A percentile compares a stretch with the other conserved stretches of the same genome.
phyloP scores from a whole-genome alignment of 1,140 invertebrate species.

The Prorops nasuta region DNA sequence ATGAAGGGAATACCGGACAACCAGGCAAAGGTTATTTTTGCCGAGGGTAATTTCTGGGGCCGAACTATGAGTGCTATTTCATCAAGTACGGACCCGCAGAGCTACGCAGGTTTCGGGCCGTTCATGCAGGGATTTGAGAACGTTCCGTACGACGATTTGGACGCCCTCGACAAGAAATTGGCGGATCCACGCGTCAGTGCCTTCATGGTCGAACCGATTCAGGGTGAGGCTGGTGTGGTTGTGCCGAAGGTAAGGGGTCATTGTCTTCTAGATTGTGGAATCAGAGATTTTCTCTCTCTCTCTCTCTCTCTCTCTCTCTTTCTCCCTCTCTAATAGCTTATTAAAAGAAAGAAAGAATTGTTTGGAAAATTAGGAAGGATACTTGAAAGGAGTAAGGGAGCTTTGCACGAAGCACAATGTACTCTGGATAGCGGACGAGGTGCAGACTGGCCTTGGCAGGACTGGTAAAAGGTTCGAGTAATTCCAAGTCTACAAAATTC shows the following conservation, averaged over 20 bases:
- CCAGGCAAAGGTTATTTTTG: slow-evolving; percentile 90
- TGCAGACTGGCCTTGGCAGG: slow-evolving; percentile 89
- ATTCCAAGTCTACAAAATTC: too few species aligned
- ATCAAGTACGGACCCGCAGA: slow-evolving; percentile 86
- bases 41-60: slow-evolving; percentile 97
- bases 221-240: slow-evolving; percentile 96
- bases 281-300: too few species aligned
- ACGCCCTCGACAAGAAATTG: slow-evolving; percentile 73
- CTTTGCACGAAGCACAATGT: slow-evolving; percentile 94
- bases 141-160: slow-evolving; percentile 87
- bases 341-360: too few species aligned
- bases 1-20: slow-evolving; percentile 88
- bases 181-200: slow-evolving; percentile 85
- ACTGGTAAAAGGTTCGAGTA: slow-evolving; percentile 93
- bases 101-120: slow-evolving; percentile 88
- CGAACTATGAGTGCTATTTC: slow-evolving; percentile 92
- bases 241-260: slow-evolving; percentile 67
- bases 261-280: too few species aligned
- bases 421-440: slow-evolving; percentile 96
- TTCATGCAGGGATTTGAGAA: slow-evolving; percentile 92
- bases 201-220: slow-evolving; percentile 99
- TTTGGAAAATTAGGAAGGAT: too few species aligned
- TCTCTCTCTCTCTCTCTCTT: too few species aligned
- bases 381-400: slow-evolving; percentile 82
- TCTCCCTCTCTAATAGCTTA: too few species aligned